Conservation (phyloP, 2,888 invertebrate species). For the Eustalomyia histrio region DNA sequence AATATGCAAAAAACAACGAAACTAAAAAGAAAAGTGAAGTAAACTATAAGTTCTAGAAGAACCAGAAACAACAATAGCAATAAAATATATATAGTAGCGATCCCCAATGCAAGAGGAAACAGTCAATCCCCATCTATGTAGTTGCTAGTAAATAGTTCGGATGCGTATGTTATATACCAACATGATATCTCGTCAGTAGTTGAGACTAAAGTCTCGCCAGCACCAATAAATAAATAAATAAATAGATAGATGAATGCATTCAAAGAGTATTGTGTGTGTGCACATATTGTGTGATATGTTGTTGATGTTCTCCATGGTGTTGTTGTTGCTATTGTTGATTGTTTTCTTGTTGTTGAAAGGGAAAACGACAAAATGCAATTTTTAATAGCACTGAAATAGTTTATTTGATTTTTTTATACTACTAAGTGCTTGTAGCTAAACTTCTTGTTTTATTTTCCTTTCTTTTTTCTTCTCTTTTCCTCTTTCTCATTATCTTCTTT, state of each 20-base stretch:
- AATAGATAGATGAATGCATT: constrained; percentile 27
- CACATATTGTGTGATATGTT: neutral
- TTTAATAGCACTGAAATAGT: constrained; percentile 27
- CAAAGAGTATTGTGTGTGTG: neutral
- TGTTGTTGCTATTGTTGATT: constrained; percentile 5
- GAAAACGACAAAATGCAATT: constrained; percentile 59
- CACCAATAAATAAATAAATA: constrained; percentile 39
- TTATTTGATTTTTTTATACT: constrained; percentile 2
- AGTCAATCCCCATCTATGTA: constrained; percentile 14
- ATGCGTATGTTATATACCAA: too few relatives aligned
- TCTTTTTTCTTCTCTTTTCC: constrained; percentile 6
- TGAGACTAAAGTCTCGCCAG: constrained; percentile 38
- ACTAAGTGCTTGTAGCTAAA: constrained; percentile 9
- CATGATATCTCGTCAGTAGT: constrained; percentile 8
- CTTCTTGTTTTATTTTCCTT: neutral
- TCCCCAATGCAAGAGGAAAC: constrained; percentile 39
- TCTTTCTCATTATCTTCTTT: neutral
- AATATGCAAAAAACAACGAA: constrained; percentile 36
- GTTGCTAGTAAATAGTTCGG: too few relatives aligned
- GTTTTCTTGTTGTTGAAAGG: constrained; percentile 61
- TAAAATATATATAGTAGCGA: neutral
- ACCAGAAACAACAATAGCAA: constrained; percentile 13
- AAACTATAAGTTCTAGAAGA: constrained; percentile 4
- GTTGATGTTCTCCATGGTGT: neutral
- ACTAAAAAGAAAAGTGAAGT: constrained; percentile 3